phyloP scores from a whole-genome alignment of 2,888 invertebrate genomes.

The Tupiocoris notatus region DNA sequence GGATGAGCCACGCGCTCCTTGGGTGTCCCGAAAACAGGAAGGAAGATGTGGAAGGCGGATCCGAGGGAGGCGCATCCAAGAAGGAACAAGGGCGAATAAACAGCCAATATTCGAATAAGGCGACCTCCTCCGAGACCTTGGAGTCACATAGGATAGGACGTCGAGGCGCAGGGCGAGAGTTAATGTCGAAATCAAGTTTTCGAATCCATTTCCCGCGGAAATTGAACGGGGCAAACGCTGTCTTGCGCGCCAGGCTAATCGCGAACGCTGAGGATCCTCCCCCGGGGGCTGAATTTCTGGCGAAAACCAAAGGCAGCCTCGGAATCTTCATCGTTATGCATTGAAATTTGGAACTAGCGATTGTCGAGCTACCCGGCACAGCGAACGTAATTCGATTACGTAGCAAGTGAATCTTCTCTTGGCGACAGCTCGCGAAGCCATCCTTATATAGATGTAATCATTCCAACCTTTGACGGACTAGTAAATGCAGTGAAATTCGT shows the following conservation, averaged over 20 bases:
- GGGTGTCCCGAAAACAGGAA: background rate
- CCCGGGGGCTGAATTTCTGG: slow-evolving; percentile 7
- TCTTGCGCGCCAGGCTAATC: slow-evolving; percentile 6
- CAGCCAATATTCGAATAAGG: slow-evolving; percentile 41
- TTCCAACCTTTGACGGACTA: too few relatives aligned
- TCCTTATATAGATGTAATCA: too few relatives aligned
- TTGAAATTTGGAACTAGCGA: background rate
- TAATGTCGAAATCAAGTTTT: slow-evolving; percentile 43
- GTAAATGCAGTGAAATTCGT: too few relatives aligned
- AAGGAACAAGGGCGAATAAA: slow-evolving; percentile 36
- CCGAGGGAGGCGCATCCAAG: slow-evolving; percentile 4
- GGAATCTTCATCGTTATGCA: slow-evolving; percentile 17
- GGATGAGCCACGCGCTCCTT: background rate
- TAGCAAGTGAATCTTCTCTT: too few relatives aligned
- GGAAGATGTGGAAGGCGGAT: background rate
- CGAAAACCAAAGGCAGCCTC: background rate
- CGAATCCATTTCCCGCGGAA: slow-evolving; percentile 46
- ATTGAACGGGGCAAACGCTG: slow-evolving; percentile 32
- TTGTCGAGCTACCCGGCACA: too few relatives aligned
- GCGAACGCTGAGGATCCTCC: slow-evolving; percentile 6
- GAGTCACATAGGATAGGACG: background rate
- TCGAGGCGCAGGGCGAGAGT: slow-evolving; percentile 6
- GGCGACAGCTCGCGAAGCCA: too few relatives aligned
- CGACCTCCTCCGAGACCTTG: background rate
- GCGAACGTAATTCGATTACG: too few relatives aligned